These are phyloP conservation scores for Pelobates fuscus DNA, from an alignment of 2,113 vertebrate species.

Conservation along the genomic window DNA sequence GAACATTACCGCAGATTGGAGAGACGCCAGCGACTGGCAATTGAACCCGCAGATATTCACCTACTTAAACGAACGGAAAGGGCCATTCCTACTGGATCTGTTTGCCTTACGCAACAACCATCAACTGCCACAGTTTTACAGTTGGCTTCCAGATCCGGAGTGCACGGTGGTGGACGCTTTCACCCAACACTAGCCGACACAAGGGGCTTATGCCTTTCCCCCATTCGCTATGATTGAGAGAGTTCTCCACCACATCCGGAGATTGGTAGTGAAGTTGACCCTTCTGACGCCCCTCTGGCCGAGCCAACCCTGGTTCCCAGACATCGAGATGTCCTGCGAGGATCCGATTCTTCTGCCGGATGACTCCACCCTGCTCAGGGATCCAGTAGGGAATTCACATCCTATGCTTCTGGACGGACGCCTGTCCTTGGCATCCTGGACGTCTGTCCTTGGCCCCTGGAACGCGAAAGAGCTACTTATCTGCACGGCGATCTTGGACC, in stretches of 20 bases:
- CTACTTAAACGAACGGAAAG: neutral
- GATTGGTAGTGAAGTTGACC: neutral
- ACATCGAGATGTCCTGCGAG: too few relatives aligned
- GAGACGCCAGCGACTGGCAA: neutral
- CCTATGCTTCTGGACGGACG: too few relatives aligned
- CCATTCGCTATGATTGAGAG: neutral
- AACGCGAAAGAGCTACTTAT: neutral
- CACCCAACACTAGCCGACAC: too few relatives aligned
- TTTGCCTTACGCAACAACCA: too few relatives aligned
- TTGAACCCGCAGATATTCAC: neutral
- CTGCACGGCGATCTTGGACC: neutral
- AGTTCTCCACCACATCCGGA: neutral
- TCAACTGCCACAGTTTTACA: too few relatives aligned
- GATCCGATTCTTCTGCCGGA: too few relatives aligned
- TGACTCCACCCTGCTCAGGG: too few relatives aligned
- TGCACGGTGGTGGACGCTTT: too few relatives aligned
- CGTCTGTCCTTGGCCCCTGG: neutral
- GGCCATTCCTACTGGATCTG: neutral
- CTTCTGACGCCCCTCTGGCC: neutral
- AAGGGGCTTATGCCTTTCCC: too few relatives aligned
- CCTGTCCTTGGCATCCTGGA: too few relatives aligned
- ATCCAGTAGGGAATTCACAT: too few relatives aligned
- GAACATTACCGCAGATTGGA: neutral
- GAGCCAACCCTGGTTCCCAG: neutral
- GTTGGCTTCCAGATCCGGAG: too few relatives aligned